phyloP scores from a whole-genome alignment of 1,140 invertebrate genomes.

The Heliothis virescens region DNA sequence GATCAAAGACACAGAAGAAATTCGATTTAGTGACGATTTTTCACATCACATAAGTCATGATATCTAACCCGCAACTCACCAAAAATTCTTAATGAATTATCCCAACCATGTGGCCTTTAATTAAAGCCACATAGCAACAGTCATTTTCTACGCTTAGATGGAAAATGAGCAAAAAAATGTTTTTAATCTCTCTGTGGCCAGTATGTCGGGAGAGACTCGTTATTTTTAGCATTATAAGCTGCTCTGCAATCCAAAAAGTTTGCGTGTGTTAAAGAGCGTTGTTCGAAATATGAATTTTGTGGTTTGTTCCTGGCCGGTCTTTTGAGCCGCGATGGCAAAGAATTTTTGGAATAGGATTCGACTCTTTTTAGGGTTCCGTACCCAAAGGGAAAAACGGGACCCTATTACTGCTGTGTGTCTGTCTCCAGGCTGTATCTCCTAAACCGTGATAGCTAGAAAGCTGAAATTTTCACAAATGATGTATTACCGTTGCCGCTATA shows the following conservation, averaged over 20 bases:
- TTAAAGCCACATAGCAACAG: constrained; percentile 30
- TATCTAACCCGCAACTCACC: not conserved
- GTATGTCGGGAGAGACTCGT: constrained; percentile 4
- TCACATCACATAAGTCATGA: not conserved
- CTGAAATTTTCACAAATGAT: no score
- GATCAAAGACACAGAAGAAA: no score
- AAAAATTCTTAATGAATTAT: constrained; percentile 8
- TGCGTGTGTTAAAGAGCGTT: constrained; percentile 22
- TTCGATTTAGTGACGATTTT: no score
- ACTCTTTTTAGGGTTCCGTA: no score
- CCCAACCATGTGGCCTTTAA: constrained; percentile 19
- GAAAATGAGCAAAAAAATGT: constrained; percentile 14
- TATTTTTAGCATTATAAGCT: constrained; percentile 36
- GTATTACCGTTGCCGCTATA: no score
- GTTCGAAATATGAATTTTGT: constrained; percentile 1
- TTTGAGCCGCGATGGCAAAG: constrained; percentile 10
- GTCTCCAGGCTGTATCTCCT: no score
- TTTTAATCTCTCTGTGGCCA: constrained; percentile 22
- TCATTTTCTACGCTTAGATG: constrained; percentile 7
- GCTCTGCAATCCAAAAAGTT: constrained; percentile 27
- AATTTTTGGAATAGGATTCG: not conserved
- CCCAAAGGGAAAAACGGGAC: no score
- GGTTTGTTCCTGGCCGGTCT: constrained; percentile 3
- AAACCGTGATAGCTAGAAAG: no score
- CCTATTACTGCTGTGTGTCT: no score